Percentiles rank a stretch among this genome's conserved stretches.
phyloP scores from a whole-genome alignment of 2,113 vertebrate genomes.

The Dicaeum eximium region DNA sequence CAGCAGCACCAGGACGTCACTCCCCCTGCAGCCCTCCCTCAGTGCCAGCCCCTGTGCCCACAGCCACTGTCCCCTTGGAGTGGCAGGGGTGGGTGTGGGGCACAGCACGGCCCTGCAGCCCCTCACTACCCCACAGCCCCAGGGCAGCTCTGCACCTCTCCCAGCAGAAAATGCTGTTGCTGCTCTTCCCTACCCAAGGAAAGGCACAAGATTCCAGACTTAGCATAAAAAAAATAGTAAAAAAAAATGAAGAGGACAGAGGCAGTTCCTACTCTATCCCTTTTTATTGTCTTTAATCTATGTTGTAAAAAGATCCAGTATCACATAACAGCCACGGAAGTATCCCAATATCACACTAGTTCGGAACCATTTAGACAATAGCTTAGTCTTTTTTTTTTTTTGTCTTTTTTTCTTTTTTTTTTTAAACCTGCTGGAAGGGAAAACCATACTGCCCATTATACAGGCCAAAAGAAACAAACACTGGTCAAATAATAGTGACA shows the following conservation, averaged over 20 bases:
- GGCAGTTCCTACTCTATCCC: conserved; percentile 49
- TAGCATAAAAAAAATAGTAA: not conserved
- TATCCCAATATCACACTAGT: conserved; percentile 51
- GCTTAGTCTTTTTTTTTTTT: not conserved
- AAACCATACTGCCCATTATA: not conserved
- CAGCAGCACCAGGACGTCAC: not conserved
- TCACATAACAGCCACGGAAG: conserved; percentile 53
- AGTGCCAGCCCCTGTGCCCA: not conserved
- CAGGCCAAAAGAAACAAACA: conserved; percentile 26
- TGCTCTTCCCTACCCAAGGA: not conserved
- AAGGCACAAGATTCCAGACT: not conserved
- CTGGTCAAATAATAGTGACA: conserved; percentile 17
- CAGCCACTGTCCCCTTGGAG: not conserved
- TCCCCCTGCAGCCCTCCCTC: not conserved
- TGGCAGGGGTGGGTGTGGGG: not conserved
- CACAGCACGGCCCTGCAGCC: not conserved
- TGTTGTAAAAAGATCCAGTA: conserved; percentile 63
- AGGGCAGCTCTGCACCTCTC: not conserved
- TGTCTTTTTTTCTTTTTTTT: not conserved
- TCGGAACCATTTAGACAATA: conserved; percentile 39
- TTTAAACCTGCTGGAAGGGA: conserved; percentile 31
- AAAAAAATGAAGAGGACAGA: not conserved
- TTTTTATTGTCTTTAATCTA: conserved; percentile 67
- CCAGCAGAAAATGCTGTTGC: not conserved
- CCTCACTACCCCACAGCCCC: not conserved